phyloP scores from a whole-genome alignment of 2,113 vertebrate species.

The Ochotona princeps region DNA sequence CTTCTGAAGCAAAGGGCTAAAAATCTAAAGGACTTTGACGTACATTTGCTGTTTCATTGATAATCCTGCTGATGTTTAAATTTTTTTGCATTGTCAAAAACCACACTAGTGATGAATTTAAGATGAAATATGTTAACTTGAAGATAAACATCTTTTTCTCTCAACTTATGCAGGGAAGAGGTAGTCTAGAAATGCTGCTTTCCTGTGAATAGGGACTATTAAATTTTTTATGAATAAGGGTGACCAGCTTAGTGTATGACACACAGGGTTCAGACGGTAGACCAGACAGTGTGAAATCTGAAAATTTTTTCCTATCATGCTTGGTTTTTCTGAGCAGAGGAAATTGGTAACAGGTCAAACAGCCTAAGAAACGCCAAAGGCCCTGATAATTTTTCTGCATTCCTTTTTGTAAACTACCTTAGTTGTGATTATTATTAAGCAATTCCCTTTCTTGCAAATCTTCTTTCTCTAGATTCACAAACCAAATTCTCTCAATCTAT shows the following conservation, averaged over 20 bases:
- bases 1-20: not conserved
- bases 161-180: not conserved
- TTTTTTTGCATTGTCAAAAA: not conserved
- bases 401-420: not conserved
- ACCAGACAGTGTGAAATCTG: not conserved
- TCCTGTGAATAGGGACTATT: not conserved
- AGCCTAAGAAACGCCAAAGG: not conserved
- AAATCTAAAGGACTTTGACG: not conserved
- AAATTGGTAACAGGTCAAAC: not conserved
- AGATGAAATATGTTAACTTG: not conserved
- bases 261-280: not conserved
- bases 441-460: not conserved
- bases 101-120: not conserved
- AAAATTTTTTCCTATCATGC: fast-evolving
- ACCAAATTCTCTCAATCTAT: not conserved
- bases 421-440: not conserved
- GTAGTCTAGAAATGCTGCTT: not conserved
- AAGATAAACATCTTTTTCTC: not conserved
- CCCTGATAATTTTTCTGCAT: not conserved
- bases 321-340: not conserved
- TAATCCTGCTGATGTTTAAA: not conserved
- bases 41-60: not conserved
- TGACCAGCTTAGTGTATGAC: not conserved
- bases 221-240: not conserved
- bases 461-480: not conserved